These are phyloP conservation scores for Acropternis orthonyx DNA, from an alignment of 2,797 vertebrate species.

Conservation along the genomic window DNA sequence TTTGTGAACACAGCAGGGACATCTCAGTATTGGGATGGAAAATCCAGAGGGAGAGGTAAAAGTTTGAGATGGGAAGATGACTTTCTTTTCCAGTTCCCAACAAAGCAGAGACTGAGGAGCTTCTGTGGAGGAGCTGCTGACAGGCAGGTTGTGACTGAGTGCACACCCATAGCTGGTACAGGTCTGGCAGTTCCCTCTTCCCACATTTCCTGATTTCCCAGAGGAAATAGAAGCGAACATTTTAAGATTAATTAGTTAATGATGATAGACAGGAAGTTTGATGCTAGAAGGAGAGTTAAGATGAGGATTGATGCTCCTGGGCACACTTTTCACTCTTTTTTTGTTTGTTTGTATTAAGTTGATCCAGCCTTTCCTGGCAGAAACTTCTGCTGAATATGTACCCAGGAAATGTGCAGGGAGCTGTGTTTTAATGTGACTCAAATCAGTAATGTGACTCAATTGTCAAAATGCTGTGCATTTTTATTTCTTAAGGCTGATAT, in stretches of 20 bases:
- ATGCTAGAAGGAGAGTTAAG: background rate
- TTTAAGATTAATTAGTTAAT: background rate
- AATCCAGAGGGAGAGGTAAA: background rate
- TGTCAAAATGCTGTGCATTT: background rate
- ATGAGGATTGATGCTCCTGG: background rate
- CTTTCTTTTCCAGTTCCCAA: accelerated
- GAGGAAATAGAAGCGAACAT: background rate
- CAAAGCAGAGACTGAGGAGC: background rate
- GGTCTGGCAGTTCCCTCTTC: background rate
- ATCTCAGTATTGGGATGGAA: background rate
- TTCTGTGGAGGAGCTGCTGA: background rate
- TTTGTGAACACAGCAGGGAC: background rate
- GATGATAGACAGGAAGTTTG: background rate
- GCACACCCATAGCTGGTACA: background rate
- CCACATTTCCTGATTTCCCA: background rate
- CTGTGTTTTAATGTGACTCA: background rate
- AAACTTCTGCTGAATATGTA: background rate
- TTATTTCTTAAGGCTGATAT: background rate
- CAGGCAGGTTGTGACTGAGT: background rate
- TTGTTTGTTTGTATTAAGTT: background rate
- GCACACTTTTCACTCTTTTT: background rate
- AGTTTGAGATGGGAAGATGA: background rate
- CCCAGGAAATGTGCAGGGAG: background rate
- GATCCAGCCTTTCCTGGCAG: background rate
- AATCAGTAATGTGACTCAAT: background rate